Evolutionary conservation across 2,888 invertebrate species (phyloP).

Genomic region (Melieria omissa): DNA sequence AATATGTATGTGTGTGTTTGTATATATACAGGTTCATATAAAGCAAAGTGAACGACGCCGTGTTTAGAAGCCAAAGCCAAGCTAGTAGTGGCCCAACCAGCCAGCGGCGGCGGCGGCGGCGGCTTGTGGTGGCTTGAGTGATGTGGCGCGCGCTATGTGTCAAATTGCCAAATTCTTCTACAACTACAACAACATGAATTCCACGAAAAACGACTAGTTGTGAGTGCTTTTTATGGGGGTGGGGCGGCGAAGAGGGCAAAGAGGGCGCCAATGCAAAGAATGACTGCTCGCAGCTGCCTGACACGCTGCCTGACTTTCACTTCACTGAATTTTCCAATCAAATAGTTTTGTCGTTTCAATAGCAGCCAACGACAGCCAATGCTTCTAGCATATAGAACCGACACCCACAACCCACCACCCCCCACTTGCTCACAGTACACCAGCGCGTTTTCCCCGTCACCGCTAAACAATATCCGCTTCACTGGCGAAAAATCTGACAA

Average conservation of each 20-base stretch:
- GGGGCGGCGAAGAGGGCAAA: neutral
- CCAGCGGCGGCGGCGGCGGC: no score
- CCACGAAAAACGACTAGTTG: neutral
- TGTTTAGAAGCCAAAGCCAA: no score
- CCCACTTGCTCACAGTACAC: no score
- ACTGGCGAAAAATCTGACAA: constrained; percentile 45
- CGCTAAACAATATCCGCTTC: no score
- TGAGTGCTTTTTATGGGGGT: no score
- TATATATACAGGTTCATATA: neutral
- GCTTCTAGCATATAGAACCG: neutral
- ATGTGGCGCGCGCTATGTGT: neutral
- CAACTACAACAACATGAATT: neutral
- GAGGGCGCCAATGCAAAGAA: neutral
- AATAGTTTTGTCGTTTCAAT: constrained; percentile 50
- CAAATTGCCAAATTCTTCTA: constrained; percentile 1
- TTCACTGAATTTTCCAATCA: constrained; percentile 60
- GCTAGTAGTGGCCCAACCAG: no score
- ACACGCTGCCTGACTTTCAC: constrained; percentile 50
- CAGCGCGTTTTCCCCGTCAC: neutral
- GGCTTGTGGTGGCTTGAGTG: neutral
- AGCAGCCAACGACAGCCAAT: neutral
- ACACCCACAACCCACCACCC: neutral
- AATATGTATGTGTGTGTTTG: neutral
- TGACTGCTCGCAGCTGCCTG: neutral
- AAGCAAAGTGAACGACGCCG: no score